Conservation (phyloP, 2,888 invertebrate genomes). For the Synergus laeviventris region DNA sequence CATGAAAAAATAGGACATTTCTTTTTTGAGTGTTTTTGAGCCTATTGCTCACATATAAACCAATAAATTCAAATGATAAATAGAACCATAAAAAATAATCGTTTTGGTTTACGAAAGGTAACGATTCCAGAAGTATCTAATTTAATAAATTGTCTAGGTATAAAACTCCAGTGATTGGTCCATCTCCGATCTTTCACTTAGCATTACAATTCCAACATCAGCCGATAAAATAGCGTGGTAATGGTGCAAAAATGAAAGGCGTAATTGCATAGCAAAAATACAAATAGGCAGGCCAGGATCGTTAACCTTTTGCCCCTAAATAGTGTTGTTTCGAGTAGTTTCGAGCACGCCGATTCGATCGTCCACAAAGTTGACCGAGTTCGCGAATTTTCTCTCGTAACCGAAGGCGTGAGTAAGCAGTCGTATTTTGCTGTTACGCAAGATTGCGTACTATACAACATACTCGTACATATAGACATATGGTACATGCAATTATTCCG, state of each 20-base stretch:
- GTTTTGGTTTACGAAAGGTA: neutral
- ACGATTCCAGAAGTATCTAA: neutral
- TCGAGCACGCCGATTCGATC: conserved; percentile 14
- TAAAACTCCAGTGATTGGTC: conserved; percentile 12
- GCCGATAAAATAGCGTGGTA: conserved; percentile 28
- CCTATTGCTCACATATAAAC: neutral
- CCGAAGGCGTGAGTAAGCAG: conserved; percentile 17
- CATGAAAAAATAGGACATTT: too few relatives aligned
- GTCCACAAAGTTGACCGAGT: conserved; percentile 28
- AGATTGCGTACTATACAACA: conserved; percentile 17
- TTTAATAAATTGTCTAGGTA: neutral
- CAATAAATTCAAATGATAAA: neutral
- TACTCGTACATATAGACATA: neutral
- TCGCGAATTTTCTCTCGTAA: conserved; percentile 17
- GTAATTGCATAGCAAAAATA: conserved; percentile 19
- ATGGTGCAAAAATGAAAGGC: conserved; percentile 35
- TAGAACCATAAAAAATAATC: neutral
- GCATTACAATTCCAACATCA: conserved; percentile 12
- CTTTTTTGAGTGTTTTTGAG: too few relatives aligned
- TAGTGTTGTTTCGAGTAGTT: conserved; percentile 34
- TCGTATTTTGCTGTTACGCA: conserved; percentile 7
- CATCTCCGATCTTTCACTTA: conserved; percentile 15
- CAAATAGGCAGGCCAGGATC: conserved; percentile 13
- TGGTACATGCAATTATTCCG: neutral
- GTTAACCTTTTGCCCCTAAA: conserved; percentile 37